Evolutionary conservation across 2,888 invertebrate species (phyloP), one percentile per base, ranked within the genome.

Genomic region (Spisula solida): DNA sequence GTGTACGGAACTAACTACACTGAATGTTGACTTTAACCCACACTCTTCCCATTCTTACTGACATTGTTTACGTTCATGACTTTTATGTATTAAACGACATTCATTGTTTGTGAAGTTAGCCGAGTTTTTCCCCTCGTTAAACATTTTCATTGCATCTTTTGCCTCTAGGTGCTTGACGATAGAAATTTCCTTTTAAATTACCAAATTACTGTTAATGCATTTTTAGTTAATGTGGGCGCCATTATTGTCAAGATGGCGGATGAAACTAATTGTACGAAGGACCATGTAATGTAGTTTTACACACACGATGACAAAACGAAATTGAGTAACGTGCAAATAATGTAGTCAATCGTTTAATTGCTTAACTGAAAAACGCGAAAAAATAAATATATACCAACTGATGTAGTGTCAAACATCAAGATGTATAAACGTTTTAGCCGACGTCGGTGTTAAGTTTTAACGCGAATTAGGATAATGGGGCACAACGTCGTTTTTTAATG

Each of bases 191-290:
- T n/a, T 25, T 66, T 66, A 25, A 25, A 66, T 25, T 66, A 25
- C 60, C 10, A n/a, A 66, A 66, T 66, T 25, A 66, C 20, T 66
- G 60, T 25, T 66, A 66, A 66, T 66, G 60, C 60, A 66, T 66
- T 66, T 41, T 66, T 66, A n/a, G 60, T 66, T 12, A 66, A 66
- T 66, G 25, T 66, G 60, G 60, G 60, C 60, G 25, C 60, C 60
- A 20, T 10, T 25, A 66, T 25, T 66, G n/a, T 66, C 60, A 6
- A 1, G 10, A 2, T 4, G 60, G 12, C 60, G n/a, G 25, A 66
- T 66, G 25, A 66, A 66, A 66, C n/a, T 25, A 66, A 66, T 25
- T 25, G 8, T 25, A 66, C 10, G 25, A n/a, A 25, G 60, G 60
- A 25, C 25, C 1, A 5, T 8, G n/a, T 66, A 66, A 66, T 66